Base-by-base conservation (phyloP, 2,113 vertebrate genomes). In the Dipodomys stephensi region DNA sequence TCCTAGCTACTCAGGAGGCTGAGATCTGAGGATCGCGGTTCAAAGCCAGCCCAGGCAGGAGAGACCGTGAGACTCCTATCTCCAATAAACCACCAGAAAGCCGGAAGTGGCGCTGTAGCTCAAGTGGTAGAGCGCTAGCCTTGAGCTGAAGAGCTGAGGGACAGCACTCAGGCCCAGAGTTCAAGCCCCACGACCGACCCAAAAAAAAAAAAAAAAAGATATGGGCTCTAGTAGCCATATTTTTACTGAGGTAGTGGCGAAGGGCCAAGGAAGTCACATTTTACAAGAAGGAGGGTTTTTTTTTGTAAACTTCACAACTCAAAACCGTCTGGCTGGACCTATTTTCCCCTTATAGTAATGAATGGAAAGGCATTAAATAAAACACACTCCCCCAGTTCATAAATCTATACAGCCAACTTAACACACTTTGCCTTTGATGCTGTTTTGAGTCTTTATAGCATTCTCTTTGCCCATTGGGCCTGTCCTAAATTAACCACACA, bases 281-380 rank as follows among this genome's bases (percentile, higher is more conserved):
- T 96, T 76, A 32, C 62, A 80, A 67, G 74, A 92, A 81, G 69
- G 46, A 88, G 78, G 44, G 10, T 89, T 87, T 86, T 46, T 39
- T 87, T 86, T 46, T 39, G 35, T 92, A 84, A 92, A 73, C 32
- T 65, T 85, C 27, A 60, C 25, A 25, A 81, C 87, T 88, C 49
- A 49, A 82, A 96, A 72, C 39, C 44, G 83, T 30, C 4, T 62
- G n/a, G 85, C 69, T 57, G 39, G 71, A 57, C 1, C 15, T 3
- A 3, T 12, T 44, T 25, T 39, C 15, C 4, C 20, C 7, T 30
- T 19, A 27, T 28, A 78, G 25, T 44, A 95, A 89, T 76, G 25
- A 83, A 22, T 49, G 74, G 57, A 68, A 82, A 67, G 68, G 25
- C 49, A 28, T 27, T 49, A 65, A 28, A 81, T 88, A 71, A 88